Base-by-base conservation (phyloP, 1,140 invertebrate genomes). In the Chelonus insularis region DNA sequence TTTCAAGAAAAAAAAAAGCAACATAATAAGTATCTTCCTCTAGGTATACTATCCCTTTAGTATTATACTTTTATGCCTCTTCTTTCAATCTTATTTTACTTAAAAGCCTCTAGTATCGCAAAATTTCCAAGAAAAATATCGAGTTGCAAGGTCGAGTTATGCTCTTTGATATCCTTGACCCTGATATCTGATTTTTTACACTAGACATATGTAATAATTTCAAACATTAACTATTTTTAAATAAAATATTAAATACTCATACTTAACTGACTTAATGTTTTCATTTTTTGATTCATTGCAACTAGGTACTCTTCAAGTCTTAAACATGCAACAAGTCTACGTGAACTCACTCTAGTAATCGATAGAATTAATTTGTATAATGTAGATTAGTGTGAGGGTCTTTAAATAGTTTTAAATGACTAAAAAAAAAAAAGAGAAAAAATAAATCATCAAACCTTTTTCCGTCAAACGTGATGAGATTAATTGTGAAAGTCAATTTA, bases 281-380 rank as follows among this genome's bases (percentile, higher is more conserved):
- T n/a, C n/a, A n/a, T n/a, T n/a, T n/a, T n/a, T n/a, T n/a, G n/a
- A n/a, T n/a, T n/a, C n/a, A n/a, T 45, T 18, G 21, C 8, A 14
- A 29, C n/a, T 14, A 2, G 8, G 21, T 23, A 11, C 20, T 20
- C 18, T 18, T 25, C 11, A 9, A 11, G 45, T 23, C 21, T 48
- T 11, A 65, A 72, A 70, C 60, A 55, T 39, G 52, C 69, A 67
- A 71, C 65, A 67, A 71, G 72, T 68, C 51, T 69, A 45, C 57
- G 65, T 58, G 45, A 50, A 57, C 37, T 47, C 14, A 37, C 51
- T 55, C 29, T 37, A 39, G 59, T 64, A 71, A 73, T 73, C 71
- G 68, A 73, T 72, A 67, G 65, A 72, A 71, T 73, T 65, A 70
- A 71, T 73, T 72, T 73, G 66, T 66, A 72, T 73, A 72, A 73